Evolutionary conservation across 2,888 invertebrate genomes (phyloP), one percentile per base, ranked within the genome.

Genomic region (Graphium colonna): DNA sequence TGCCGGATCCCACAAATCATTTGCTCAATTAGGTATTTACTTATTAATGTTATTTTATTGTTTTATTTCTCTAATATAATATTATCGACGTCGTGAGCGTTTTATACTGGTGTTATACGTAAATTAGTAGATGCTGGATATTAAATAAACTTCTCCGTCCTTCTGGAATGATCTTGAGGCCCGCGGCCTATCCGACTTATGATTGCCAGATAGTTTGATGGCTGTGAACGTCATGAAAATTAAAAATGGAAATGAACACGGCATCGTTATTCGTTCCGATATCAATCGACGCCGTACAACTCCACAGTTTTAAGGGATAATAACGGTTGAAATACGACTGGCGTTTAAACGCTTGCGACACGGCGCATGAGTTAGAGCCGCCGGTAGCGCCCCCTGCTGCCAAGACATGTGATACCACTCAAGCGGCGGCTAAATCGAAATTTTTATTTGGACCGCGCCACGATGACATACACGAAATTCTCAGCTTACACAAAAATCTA

Each of bases 381-480:
- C 75, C 84, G 67, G 88, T 88, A 87, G 88, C 86, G 75, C 79
- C 86, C 78, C 88, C 86, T 69, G 82, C 79, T 67, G 85, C 48
- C 65, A 60, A 65, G 81, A 75, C 79, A 85, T 79, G 78, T 73
- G 76, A 75, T 75, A 80, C 82, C 75, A 83, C 80, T 80, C 79
- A 75, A 77, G 70, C 69, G 74, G 75, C 78, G 79, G 76, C 75
- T 73, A 68, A 71, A 67, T 71, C 69, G 70, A 71, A 71, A 70
- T 65, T 59, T 67, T 65, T 69, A 64, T 65, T 69, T 63, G 60
- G 61, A 51, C 54, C 51, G 44, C 55, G 69, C 64, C 57, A 67
- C 66, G 68, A 62, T 60, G 65, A 69, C 63, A 64, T 62, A 62
- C 57, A 52, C 31, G 64, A 64, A 66, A 60, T 64, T 65, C 55